Evolutionary conservation across 2,797 vertebrate species (phyloP), one percentile per base, ranked within the genome.

Genomic region (Poeciliopsis gracilis): DNA sequence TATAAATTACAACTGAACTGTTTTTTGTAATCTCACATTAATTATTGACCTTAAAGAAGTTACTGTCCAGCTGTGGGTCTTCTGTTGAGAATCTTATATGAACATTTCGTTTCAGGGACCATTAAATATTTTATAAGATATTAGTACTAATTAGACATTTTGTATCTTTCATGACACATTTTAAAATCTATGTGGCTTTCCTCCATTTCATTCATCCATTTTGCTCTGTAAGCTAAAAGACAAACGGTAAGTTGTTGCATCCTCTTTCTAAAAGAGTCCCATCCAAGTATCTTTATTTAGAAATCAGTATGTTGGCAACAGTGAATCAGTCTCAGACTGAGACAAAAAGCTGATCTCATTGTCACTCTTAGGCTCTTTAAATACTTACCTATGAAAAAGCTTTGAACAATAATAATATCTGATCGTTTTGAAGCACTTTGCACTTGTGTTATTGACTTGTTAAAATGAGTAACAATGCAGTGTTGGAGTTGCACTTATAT

Each of bases 191-290:
- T 84, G 51, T 89, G 88, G 84, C 82, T 71, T 43, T 71, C 77
- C 55, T 87, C 87, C 85, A 89, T 91, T 78, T 89, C 86, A 89
- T 84, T 82, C 88, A 85, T 92, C 84, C 87, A 80, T 90, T 91
- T 81, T 76, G 63, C 76, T 89, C 73, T 90, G 53, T 93, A 87
- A 84, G 73, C 88, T 82, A 78, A 83, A 83, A 87, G 86, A 92
- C 51, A 77, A 83, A 86, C 75, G 94, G 94, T 94, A 94, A 95
- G 94, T 95, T 78, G 72, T 76, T 87, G 85, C 77, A 67, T 77
- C 81, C 75, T 45, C 33, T 83, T 86, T 88, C 76, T 77, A 33
- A 38, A 80, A 77, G 36, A 59, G 10, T 72, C 75, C 72, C 10
- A 36, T 88, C 73, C 73, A 79, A 30, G 73, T 81, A 61, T 57